Percentiles rank a stretch among this genome's conserved stretches.
phyloP scores from a whole-genome alignment of 92 coral and sea anemone species.

The Phenganax subtilis region DNA sequence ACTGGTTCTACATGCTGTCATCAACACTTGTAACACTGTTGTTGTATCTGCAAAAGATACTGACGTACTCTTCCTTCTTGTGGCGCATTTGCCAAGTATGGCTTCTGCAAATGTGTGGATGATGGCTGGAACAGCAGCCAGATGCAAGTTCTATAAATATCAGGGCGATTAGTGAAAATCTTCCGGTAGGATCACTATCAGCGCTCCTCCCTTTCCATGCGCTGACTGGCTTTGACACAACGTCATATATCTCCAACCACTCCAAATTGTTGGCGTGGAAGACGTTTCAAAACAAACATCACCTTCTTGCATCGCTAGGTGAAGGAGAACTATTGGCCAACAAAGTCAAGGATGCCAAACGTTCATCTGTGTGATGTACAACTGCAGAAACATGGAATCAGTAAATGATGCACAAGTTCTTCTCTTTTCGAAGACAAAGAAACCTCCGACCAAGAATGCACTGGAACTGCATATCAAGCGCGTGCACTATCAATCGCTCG shows the following conservation, averaged over 20 bases:
- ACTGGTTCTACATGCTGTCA: conserved; percentile 38
- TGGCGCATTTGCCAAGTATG: conserved; percentile 48
- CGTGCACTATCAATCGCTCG: conserved; percentile 42
- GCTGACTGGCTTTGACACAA: conserved; percentile 48
- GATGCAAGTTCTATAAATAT: conserved; percentile 49
- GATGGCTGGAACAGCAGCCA: conserved; percentile 61
- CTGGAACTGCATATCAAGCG: conserved; percentile 39
- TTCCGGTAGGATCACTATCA: conserved; percentile 36
- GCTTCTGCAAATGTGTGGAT: conserved; percentile 46
- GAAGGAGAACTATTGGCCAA: conserved; percentile 36
- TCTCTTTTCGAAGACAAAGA: conserved; percentile 31
- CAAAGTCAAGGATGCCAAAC: conserved; percentile 43
- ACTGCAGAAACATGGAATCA: conserved; percentile 32
- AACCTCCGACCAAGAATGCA: conserved; percentile 36
- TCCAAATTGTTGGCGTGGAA: conserved; percentile 42
- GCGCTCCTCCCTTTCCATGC: conserved; percentile 60
- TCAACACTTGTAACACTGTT: conserved; percentile 43
- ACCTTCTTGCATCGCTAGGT: conserved; percentile 38
- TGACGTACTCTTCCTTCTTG: conserved; percentile 54
- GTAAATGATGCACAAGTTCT: conserved; percentile 36
- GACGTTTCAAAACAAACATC: conserved; percentile 37
- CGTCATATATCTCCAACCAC: conserved; percentile 43
- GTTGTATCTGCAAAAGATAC: conserved; percentile 51
- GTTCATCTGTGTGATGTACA: conserved; percentile 52
- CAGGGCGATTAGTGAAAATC: conserved; percentile 40